These are phyloP conservation scores for Hartigia nigra DNA, from an alignment of 2,888 invertebrate species.

Conservation along the genomic window DNA sequence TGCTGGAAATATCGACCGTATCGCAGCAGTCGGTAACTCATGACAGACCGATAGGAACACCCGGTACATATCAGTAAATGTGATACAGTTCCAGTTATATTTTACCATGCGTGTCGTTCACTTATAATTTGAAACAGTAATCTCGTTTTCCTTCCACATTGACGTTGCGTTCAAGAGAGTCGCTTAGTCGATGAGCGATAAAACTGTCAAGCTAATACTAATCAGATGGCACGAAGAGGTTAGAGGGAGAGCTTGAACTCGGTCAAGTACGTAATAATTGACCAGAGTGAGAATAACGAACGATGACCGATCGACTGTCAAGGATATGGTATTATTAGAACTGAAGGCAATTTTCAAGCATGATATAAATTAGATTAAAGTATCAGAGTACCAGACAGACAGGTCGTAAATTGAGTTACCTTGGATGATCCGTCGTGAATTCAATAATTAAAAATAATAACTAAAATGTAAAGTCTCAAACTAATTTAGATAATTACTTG, in stretches of 20 bases:
- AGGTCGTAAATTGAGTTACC: background rate
- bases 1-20: background rate
- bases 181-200: background rate
- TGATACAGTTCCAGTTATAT: background rate
- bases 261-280: background rate
- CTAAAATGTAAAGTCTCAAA: background rate
- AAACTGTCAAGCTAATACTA: background rate
- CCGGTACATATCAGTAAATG: background rate
- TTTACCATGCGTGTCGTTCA: background rate
- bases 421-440: background rate
- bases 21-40: background rate
- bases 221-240: background rate
- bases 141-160: background rate
- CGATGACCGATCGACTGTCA: background rate
- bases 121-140: background rate
- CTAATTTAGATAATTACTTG: background rate
- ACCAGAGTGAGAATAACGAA: background rate
- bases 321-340: background rate
- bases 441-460: background rate
- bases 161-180: background rate
- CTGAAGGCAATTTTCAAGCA: background rate
- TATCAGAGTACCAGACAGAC: background rate
- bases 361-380: background rate
- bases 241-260: background rate
- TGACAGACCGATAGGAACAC: background rate